These are phyloP conservation scores for Eurytoma adleriae DNA, from an alignment of 2,888 invertebrate species.

Conservation along the genomic window DNA sequence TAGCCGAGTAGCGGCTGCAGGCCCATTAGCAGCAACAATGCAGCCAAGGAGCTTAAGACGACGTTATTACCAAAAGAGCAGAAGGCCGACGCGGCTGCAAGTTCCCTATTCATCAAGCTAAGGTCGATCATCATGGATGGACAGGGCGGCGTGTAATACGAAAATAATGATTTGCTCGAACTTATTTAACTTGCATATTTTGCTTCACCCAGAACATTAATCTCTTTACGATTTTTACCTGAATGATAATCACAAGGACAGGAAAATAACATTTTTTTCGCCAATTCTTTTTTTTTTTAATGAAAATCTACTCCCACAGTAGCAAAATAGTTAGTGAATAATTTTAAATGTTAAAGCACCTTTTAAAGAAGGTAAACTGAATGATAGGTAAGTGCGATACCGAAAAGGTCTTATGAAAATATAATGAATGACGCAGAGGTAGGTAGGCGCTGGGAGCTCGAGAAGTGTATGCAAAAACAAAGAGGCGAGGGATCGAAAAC, in stretches of 20 bases:
- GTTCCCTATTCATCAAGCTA: conserved; percentile 63
- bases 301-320: background rate
- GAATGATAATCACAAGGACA: background rate
- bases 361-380: too few relatives aligned
- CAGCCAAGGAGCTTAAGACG: conserved; percentile 62
- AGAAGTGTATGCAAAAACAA: conserved; percentile 35
- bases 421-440: too few relatives aligned
- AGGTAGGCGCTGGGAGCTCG: too few relatives aligned
- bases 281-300: too few relatives aligned
- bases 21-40: conserved; percentile 72
- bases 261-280: too few relatives aligned
- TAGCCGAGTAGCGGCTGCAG: conserved; percentile 69
- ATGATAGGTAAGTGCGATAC: too few relatives aligned
- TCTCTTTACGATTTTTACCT: conserved; percentile 32
- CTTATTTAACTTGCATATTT: conserved; percentile 41
- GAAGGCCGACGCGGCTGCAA: conserved; percentile 59
- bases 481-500: conserved; percentile 40
- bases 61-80: conserved; percentile 66
- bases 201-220: conserved; percentile 39
- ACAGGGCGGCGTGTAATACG: conserved; percentile 53
- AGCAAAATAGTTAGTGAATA: conserved; percentile 19
- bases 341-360: too few relatives aligned
- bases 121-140: conserved; percentile 58
- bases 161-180: conserved; percentile 56
- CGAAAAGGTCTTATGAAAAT: too few relatives aligned